These are phyloP conservation scores for Phragmatobia fuliginosa DNA, from an alignment of 2,888 invertebrate genomes.

Conservation along the genomic window DNA sequence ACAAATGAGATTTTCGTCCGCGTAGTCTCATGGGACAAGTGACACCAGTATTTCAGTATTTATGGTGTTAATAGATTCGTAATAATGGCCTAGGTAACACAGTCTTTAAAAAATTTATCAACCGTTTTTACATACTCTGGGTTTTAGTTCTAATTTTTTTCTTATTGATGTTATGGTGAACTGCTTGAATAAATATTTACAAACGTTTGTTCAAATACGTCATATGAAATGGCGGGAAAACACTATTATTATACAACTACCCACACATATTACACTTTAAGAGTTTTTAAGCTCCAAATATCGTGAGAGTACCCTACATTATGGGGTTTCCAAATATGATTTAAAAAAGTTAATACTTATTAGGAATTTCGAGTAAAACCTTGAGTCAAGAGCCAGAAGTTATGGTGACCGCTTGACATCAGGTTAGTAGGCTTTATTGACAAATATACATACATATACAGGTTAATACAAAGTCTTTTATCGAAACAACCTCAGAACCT, in stretches of 20 bases:
- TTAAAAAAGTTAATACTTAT: not conserved
- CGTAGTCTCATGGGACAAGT: no score
- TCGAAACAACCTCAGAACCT: not conserved
- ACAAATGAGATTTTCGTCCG: no score
- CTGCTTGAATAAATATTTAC: not conserved
- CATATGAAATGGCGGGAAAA: not conserved
- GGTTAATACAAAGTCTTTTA: not conserved
- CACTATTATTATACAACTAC: conserved; percentile 8
- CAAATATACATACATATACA: not conserved
- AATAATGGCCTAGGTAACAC: no score
- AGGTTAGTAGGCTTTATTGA: not conserved
- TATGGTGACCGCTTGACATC: conserved; percentile 3
- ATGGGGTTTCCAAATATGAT: not conserved
- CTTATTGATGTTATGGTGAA: no score
- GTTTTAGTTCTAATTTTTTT: no score
- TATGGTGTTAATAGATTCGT: no score
- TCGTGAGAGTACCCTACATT: not conserved
- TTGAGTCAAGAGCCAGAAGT: not conserved
- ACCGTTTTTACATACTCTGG: no score
- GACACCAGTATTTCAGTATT: no score
- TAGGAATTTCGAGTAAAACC: not conserved
- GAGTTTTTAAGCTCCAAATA: not conserved
- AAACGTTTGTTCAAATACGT: conserved; percentile 1
- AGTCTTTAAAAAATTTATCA: no score
- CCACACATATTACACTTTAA: conserved; percentile 12